Percentiles rank a stretch among this genome's conserved stretches.
Conservation (phyloP, 2,113 vertebrate genomes). For the Cheirogaleus medius region DNA sequence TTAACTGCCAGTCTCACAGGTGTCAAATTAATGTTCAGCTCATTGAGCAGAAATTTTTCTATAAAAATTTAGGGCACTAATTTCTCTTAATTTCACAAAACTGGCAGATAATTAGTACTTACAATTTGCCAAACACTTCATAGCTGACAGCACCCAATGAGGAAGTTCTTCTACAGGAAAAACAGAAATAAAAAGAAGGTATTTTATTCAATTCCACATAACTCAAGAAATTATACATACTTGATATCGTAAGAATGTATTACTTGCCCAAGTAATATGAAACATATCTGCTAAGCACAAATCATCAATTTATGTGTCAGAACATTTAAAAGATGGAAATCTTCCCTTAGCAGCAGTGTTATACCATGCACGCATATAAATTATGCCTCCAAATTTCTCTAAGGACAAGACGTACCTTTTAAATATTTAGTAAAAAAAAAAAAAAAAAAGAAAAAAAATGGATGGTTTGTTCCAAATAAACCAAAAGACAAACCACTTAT, state of each 20-base stretch:
- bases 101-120: constrained; percentile 81
- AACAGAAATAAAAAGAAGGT: constrained; percentile 23
- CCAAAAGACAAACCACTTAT: constrained; percentile 11
- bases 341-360: neutral
- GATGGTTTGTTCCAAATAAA: neutral
- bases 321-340: neutral
- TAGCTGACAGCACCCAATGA: constrained; percentile 93
- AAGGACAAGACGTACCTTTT: neutral
- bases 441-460: neutral
- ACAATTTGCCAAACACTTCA: constrained; percentile 93
- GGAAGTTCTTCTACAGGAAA: constrained; percentile 88
- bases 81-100: constrained; percentile 47
- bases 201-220: neutral
- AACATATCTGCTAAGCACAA: constrained; percentile 1
- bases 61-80: neutral
- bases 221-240: neutral
- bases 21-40: constrained; percentile 12
- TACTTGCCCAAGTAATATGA: neutral
- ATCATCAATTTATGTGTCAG: neutral
- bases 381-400: neutral
- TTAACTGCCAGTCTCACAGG: neutral
- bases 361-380: neutral
- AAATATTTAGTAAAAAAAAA: neutral
- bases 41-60: constrained; percentile 17
- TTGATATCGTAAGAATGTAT: neutral